These are phyloP conservation scores for Eristalis tenax DNA, from an alignment of 2,888 invertebrate genomes.

Conservation along the genomic window DNA sequence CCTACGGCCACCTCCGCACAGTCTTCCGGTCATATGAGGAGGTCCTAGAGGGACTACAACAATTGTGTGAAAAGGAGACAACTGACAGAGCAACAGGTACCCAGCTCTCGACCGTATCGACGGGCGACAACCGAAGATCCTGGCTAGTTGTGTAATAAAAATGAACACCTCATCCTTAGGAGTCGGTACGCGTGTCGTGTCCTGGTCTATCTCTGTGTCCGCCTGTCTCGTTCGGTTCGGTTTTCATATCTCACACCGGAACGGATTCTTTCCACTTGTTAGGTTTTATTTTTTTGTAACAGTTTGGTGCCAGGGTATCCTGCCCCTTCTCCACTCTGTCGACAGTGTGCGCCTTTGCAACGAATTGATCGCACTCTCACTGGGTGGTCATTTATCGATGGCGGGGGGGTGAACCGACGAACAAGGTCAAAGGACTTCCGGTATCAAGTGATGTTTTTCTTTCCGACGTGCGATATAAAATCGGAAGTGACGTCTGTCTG, in stretches of 20 bases:
- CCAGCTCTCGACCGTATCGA: not conserved
- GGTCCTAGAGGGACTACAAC: not conserved
- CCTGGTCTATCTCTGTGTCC: not conserved
- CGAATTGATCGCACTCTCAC: slow-evolving; percentile 60
- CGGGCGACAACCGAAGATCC: slow-evolving; percentile 63
- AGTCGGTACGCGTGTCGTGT: slow-evolving; percentile 29
- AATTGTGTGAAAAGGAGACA: slow-evolving; percentile 39
- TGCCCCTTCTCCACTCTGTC: no score
- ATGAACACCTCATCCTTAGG: slow-evolving; percentile 44
- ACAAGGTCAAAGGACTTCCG: slow-evolving; percentile 46
- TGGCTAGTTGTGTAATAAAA: slow-evolving; percentile 65
- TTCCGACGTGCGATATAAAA: slow-evolving; percentile 44
- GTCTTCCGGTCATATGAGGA: slow-evolving; percentile 11
- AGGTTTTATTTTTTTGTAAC: slow-evolving; percentile 58
- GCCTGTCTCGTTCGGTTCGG: not conserved
- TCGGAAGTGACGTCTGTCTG: slow-evolving; percentile 45
- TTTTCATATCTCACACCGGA: slow-evolving; percentile 63
- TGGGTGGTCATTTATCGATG: slow-evolving; percentile 52
- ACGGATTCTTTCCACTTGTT: slow-evolving; percentile 58
- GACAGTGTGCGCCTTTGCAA: slow-evolving; percentile 28
- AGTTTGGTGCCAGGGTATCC: no score
- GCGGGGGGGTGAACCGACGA: not conserved
- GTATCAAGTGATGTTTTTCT: slow-evolving; percentile 56
- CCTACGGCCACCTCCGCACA: no score
- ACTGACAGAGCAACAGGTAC: slow-evolving; percentile 59